Evolutionary conservation across 2,113 vertebrate species (phyloP).

Genomic region (Chaetorhynchus papuensis): DNA sequence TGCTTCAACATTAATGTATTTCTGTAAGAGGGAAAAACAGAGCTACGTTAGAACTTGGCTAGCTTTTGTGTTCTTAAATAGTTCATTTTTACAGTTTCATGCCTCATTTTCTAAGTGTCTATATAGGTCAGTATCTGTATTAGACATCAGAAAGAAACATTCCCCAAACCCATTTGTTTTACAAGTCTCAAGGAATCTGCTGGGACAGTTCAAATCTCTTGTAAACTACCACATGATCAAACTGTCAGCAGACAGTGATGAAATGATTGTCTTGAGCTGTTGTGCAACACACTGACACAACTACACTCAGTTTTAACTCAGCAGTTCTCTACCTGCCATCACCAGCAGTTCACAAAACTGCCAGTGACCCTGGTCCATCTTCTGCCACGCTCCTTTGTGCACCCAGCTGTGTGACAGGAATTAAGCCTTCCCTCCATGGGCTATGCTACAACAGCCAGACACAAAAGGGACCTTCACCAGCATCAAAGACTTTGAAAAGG

Average conservation of each 20-base stretch:
- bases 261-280: background rate
- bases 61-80: background rate
- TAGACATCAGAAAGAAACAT: background rate
- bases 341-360: background rate
- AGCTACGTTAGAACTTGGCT: background rate
- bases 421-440: background rate
- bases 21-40: constrained; percentile 53
- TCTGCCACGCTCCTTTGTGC: too few species aligned
- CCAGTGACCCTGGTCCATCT: background rate
- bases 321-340: background rate
- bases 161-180: background rate
- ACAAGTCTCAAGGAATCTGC: background rate
- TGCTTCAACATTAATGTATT: constrained; percentile 67
- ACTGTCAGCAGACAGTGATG: background rate
- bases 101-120: background rate
- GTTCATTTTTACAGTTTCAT: background rate
- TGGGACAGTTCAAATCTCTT: background rate
- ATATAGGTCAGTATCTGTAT: background rate
- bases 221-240: background rate
- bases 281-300: background rate
- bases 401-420: background rate
- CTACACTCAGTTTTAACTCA: background rate
- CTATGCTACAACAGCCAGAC: background rate
- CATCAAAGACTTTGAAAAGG: background rate
- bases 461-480: background rate